These are phyloP conservation scores for Sinocyclocheilus rhinocerous DNA, from an alignment of 2,113 vertebrate genomes.

Conservation along the genomic window DNA sequence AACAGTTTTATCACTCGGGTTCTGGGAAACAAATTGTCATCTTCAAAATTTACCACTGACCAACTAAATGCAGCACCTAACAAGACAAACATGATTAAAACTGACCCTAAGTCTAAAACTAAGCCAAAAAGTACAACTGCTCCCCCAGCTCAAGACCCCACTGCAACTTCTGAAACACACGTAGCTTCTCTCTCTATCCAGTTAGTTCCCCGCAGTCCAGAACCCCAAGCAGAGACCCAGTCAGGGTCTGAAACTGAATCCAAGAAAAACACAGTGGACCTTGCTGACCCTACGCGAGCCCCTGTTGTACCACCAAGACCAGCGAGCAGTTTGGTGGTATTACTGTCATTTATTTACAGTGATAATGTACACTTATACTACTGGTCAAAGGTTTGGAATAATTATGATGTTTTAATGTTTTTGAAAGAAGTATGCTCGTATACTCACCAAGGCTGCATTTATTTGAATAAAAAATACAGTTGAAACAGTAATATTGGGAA, in stretches of 20 bases:
- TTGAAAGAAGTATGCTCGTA: neutral
- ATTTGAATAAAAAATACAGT: neutral
- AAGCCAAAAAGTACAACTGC: constrained; percentile 49
- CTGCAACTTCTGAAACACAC: constrained; percentile 69
- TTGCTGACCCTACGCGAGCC: constrained; percentile 9
- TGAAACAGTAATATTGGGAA: too few relatives aligned
- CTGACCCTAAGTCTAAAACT: constrained; percentile 60
- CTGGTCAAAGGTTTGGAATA: too few relatives aligned
- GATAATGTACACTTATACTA: neutral
- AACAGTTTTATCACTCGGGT: constrained; percentile 68
- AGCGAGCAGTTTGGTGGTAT: constrained; percentile 71
- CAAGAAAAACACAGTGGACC: constrained; percentile 23
- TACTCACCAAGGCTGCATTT: neutral
- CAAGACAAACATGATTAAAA: constrained; percentile 27
- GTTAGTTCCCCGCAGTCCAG: constrained; percentile 74
- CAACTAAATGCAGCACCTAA: constrained; percentile 60
- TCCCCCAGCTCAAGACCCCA: constrained; percentile 49
- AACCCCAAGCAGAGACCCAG: constrained; percentile 68
- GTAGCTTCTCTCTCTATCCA: constrained; percentile 82
- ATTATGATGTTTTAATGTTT: neutral
- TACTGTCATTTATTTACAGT: constrained; percentile 35
- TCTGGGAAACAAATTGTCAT: constrained; percentile 82
- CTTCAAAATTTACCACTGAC: constrained; percentile 82
- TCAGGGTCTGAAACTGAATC: constrained; percentile 44
- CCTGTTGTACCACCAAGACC: constrained; percentile 72